phyloP scores from a whole-genome alignment of 1,140 invertebrate genomes.

The Anastrepha obliqua region DNA sequence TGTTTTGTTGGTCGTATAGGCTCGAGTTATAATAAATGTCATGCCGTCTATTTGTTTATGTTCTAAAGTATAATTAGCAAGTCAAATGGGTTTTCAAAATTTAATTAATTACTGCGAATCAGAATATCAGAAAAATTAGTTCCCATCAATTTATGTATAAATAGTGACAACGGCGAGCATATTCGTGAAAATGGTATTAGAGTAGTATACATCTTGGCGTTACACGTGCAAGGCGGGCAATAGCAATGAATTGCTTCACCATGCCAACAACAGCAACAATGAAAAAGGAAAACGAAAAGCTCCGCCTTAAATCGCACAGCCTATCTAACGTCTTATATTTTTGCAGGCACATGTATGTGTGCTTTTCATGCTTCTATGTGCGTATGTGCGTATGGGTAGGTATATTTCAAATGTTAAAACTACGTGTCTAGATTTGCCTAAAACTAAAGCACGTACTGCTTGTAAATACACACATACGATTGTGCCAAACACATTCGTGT shows the following conservation, averaged over 20 bases:
- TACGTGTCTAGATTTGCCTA: constrained; percentile 42
- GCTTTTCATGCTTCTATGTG: background rate
- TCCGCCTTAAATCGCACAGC: constrained; percentile 36
- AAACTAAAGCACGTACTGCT: constrained; percentile 16
- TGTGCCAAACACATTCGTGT: background rate
- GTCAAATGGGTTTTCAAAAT: background rate
- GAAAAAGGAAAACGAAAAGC: constrained; percentile 51
- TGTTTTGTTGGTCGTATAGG: too few relatives aligned
- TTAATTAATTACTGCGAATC: constrained; percentile 30
- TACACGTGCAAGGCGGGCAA: constrained; percentile 22
- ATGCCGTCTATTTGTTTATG: too few relatives aligned
- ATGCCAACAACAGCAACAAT: constrained; percentile 23
- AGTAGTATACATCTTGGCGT: background rate
- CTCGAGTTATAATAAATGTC: too few relatives aligned
- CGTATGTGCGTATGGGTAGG: background rate
- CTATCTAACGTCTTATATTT: constrained; percentile 51
- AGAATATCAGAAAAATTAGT: background rate
- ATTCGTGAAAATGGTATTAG: background rate
- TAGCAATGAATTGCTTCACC: background rate
- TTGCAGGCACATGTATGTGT: constrained; percentile 29
- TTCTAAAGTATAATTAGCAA: too few relatives aligned
- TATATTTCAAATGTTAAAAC: constrained; percentile 16
- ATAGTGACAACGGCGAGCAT: background rate
- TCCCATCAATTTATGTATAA: constrained; percentile 37
- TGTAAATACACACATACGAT: background rate